These are phyloP conservation scores for Blera fallax DNA, from an alignment of 2,888 invertebrate genomes.

Conservation along the genomic window DNA sequence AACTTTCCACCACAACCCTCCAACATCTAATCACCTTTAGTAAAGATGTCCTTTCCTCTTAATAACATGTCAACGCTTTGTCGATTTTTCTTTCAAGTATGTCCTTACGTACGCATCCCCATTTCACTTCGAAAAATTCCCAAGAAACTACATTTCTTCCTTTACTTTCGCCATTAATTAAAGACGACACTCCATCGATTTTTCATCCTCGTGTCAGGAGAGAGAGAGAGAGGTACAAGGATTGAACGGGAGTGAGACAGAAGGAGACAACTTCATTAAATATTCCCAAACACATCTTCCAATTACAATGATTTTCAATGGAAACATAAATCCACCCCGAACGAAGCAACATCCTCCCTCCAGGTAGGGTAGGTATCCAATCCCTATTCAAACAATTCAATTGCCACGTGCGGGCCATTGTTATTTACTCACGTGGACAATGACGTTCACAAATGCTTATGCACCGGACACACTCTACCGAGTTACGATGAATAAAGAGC, in stretches of 20 bases:
- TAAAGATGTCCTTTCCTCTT: not conserved
- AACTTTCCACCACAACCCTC: not conserved
- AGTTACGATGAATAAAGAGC: constrained; percentile 37
- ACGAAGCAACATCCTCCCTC: not conserved
- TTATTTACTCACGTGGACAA: constrained; percentile 37
- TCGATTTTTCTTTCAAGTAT: not conserved
- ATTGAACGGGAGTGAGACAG: no score
- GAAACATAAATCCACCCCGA: not conserved
- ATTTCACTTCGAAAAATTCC: not conserved
- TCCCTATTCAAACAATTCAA: constrained; percentile 32
- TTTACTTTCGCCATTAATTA: not conserved
- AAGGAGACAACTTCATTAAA: not conserved
- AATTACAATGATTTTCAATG: not conserved
- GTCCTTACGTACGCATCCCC: not conserved
- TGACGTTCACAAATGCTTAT: constrained; percentile 33
- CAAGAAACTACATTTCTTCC: not conserved
- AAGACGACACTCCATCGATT: constrained; percentile 32
- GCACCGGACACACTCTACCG: constrained; percentile 42
- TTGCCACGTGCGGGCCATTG: constrained; percentile 53
- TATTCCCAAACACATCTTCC: constrained; percentile 20
- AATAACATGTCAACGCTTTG: not conserved
- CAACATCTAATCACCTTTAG: not conserved
- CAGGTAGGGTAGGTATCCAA: not conserved
- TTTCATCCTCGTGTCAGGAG: constrained; percentile 14
- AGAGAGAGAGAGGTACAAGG: no score